Evolutionary conservation across 2,113 vertebrate genomes (phyloP), one percentile per base, ranked within the genome.

Genomic region (Periophthalmus modestus): DNA sequence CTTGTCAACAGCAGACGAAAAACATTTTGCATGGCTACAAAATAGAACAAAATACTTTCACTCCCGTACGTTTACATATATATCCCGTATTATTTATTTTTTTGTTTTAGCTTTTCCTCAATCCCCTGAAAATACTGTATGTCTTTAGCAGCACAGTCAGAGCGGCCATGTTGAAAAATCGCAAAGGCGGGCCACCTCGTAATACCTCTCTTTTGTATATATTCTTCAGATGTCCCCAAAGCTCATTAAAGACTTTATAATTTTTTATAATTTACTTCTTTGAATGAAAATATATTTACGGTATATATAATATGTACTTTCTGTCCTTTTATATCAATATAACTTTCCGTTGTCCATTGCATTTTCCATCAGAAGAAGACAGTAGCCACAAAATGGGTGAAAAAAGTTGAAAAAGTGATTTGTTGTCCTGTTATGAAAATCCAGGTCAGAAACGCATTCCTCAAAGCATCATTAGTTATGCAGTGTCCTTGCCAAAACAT

Each of bases 221-320:
- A 90, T 85, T 89, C 83, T 81, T 90, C 85, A 90, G 83, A 87
- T 63, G 65, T 88, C 91, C 85, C 89, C 82, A 80, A 90, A 84
- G 86, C 81, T 88, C 66, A 46, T 86, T 90, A 91, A 92, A 93
- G 92, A 92, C 88, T 93, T 87, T 14, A 28, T 52, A 18, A 18
- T 59, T 59, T 58, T 90, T 92, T 89, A 93, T 94, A 93, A 94
- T 94, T 94, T 93, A 94, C 92, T 94, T 92, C 84, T 93, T 91
- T 91, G 90, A 92, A 92, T 93, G 93, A 94, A 94, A 94, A 94
- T 94, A 94, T 94, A 94, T 94, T 92, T 93, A 91, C 86, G 84
- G 77, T 91, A 91, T 94, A 94, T 94, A 93, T 93, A 89, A 87
- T 92, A 91, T 92, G 89, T 91, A 85, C 78, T 86, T 92, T 92